Conservation (phyloP, 1,140 invertebrate species). For the Triops cancriformis region DNA sequence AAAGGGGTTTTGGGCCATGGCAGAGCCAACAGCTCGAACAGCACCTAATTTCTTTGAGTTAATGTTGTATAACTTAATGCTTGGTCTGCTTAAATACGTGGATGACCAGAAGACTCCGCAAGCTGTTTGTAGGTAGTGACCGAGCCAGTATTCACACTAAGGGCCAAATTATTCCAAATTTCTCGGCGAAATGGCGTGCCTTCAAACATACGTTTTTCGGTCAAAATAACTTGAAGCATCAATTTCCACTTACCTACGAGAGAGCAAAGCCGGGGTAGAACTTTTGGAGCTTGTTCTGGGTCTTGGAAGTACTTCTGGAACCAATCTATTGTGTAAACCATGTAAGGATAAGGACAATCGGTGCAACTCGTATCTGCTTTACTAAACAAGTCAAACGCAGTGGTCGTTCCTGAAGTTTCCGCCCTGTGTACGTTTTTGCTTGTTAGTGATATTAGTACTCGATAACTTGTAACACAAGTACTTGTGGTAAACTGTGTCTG, state of each 20-base stretch:
- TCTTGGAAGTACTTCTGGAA: not conserved
- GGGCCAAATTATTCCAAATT: not conserved
- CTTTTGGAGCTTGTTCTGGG: not conserved
- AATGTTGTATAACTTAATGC: not conserved
- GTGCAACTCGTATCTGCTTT: not conserved
- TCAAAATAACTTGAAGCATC: not conserved
- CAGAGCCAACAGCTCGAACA: not conserved
- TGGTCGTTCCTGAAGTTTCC: not conserved
- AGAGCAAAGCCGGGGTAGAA: not conserved
- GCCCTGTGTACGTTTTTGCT: not conserved
- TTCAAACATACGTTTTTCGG: not conserved
- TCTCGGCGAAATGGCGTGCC: not conserved
- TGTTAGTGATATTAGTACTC: not conserved
- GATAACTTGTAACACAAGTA: not conserved
- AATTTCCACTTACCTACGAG: not conserved
- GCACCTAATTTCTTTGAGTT: not conserved
- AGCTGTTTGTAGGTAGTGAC: not conserved
- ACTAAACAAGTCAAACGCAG: not conserved
- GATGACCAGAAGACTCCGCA: not conserved
- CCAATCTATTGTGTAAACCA: not conserved
- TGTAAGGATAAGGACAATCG: not conserved
- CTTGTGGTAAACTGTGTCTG: not conserved
- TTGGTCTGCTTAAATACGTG: not conserved
- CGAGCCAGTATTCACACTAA: not conserved
- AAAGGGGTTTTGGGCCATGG: not conserved